These are phyloP conservation scores for Calameuta idolon DNA, from an alignment of 2,888 invertebrate genomes.

Conservation along the genomic window DNA sequence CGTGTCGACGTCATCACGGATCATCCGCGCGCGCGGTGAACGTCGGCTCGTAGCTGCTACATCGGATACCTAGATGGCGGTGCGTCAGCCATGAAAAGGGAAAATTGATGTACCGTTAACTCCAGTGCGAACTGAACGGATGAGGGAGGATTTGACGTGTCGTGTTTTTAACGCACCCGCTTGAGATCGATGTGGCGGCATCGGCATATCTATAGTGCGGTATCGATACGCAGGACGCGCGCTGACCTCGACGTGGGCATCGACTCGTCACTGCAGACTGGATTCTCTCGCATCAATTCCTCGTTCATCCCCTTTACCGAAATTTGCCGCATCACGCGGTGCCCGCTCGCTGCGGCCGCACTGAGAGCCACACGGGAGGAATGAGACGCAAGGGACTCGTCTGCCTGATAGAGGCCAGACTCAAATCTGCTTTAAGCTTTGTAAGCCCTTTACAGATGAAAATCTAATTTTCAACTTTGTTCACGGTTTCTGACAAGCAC, in stretches of 20 bases:
- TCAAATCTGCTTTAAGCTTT: slow-evolving; percentile 24
- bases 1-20: no score
- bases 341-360: slow-evolving; percentile 7
- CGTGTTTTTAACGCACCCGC: slow-evolving; percentile 21
- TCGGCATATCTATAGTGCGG: not conserved
- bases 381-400: not conserved
- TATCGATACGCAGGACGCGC: no score
- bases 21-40: no score
- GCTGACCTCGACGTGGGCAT: no score
- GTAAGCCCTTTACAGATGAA: slow-evolving; percentile 25
- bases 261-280: not conserved
- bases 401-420: not conserved
- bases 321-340: slow-evolving; percentile 12
- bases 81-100: not conserved
- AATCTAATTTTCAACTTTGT: slow-evolving; percentile 27
- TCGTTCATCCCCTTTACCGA: slow-evolving; percentile 6
- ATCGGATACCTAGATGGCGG: not conserved
- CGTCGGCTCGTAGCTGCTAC: no score
- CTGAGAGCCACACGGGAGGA: slow-evolving; percentile 3
- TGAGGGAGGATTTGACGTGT: slow-evolving; percentile 14
- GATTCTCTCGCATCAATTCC: slow-evolving; percentile 12
- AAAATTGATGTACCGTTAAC: slow-evolving; percentile 21
- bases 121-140: slow-evolving; percentile 3
- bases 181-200: slow-evolving; percentile 20
- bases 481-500: not conserved